Evolutionary conservation across 2,113 vertebrate genomes (phyloP).

Genomic region (Centropristis striata): DNA sequence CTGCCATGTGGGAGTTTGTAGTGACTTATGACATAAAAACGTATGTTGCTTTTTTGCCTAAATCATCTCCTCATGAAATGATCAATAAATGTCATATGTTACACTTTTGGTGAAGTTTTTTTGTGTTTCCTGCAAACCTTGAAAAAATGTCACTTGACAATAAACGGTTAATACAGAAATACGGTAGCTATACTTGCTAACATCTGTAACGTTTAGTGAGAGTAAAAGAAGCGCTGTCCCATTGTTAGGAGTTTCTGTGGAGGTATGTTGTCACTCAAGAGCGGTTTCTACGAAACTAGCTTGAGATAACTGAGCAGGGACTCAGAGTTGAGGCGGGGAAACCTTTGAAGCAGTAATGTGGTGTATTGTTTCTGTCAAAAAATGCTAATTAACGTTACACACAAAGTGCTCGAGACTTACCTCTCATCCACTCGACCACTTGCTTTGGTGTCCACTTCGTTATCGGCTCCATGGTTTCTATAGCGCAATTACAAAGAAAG

Average conservation of each 20-base stretch:
- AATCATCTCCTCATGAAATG: no score
- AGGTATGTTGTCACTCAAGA: constrained; percentile 69
- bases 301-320: constrained; percentile 29
- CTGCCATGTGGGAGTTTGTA: neutral
- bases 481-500: neutral
- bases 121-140: no score
- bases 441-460: constrained; percentile 88
- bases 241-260: constrained; percentile 56
- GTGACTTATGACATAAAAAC: no score
- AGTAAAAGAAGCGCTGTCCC: constrained; percentile 19
- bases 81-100: no score
- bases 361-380: rapidly evolving
- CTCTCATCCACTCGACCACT: constrained; percentile 89
- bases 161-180: neutral
- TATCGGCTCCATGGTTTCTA: constrained; percentile 85
- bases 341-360: neutral
- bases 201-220: constrained; percentile 21
- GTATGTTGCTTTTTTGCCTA: neutral
- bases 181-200: neutral
- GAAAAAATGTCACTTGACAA: neutral
- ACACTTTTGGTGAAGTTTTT: no score
- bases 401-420: constrained; percentile 56
- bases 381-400: rapidly evolving
- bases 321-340: no score
- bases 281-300: constrained; percentile 83